A percentile compares a stretch with the other conserved stretches of the same genome.
Conservation (phyloP, 2,113 vertebrate genomes). For the Muscicapa adusta region DNA sequence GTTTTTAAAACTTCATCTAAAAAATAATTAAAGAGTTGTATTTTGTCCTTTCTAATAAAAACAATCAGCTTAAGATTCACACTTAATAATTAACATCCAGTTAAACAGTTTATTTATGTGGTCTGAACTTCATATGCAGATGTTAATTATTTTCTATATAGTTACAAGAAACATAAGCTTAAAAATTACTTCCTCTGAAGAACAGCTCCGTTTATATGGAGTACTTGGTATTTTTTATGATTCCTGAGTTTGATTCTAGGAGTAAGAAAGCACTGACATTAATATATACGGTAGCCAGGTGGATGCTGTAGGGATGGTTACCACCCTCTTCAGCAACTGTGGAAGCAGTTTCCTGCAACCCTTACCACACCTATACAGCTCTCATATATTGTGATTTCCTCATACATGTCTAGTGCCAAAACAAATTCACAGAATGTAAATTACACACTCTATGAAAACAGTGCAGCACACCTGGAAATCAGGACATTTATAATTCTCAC, state of each 20-base stretch:
- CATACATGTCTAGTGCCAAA: background rate
- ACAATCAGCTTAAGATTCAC: background rate
- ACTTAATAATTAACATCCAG: background rate
- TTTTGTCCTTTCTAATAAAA: background rate
- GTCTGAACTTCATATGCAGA: background rate
- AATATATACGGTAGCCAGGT: background rate
- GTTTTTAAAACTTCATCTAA: background rate
- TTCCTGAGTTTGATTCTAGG: background rate
- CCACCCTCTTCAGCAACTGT: fast-evolving
- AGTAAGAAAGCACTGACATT: background rate
- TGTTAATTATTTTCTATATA: background rate
- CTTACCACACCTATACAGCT: background rate
- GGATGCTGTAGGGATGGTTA: background rate
- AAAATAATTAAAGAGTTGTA: background rate
- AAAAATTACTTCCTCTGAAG: background rate
- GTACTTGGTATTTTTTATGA: background rate
- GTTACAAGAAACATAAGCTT: background rate
- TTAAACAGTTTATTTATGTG: background rate
- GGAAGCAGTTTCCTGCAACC: background rate
- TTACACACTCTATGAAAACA: background rate
- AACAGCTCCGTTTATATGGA: background rate
- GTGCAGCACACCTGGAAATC: background rate
- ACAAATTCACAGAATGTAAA: background rate
- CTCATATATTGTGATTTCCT: background rate
- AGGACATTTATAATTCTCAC: background rate